A percentile compares a stretch with the other conserved stretches of the same genome.
These are phyloP conservation scores for Papilio aristodemus DNA, from an alignment of 1,140 invertebrate species.

Conservation along the genomic window DNA sequence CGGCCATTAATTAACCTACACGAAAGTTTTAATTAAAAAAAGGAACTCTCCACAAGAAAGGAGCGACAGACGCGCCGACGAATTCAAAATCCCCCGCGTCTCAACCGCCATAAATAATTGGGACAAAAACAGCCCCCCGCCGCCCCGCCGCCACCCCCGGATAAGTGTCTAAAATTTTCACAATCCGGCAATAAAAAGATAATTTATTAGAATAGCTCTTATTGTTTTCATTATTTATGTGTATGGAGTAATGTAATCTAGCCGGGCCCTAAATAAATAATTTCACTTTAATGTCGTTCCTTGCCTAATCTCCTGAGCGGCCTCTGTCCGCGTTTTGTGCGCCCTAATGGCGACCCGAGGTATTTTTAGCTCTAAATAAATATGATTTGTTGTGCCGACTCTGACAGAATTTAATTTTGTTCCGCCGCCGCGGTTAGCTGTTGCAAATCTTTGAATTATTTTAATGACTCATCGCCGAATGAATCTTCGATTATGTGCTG, in stretches of 20 bases:
- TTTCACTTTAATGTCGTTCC: slow-evolving; percentile 78
- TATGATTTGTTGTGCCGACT: slow-evolving; percentile 77
- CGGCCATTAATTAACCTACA: slow-evolving; percentile 74
- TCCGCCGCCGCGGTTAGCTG: slow-evolving; percentile 45
- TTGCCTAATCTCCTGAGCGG: slow-evolving; percentile 77
- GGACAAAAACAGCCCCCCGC: slow-evolving; percentile 64
- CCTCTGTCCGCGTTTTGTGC: slow-evolving; percentile 64
- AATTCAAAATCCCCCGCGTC: slow-evolving; percentile 72
- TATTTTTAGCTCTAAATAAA: slow-evolving; percentile 80
- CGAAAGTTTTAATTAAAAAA: slow-evolving; percentile 78
- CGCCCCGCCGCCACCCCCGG: slow-evolving; percentile 54
- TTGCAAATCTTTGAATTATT: slow-evolving; percentile 73
- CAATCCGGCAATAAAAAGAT: slow-evolving; percentile 81
- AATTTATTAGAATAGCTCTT: slow-evolving; percentile 80
- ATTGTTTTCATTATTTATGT: slow-evolving; percentile 81
- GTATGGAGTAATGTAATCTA: slow-evolving; percentile 80
- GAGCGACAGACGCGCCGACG: slow-evolving; percentile 66
- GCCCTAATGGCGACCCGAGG: slow-evolving; percentile 73
- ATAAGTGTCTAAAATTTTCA: slow-evolving; percentile 81
- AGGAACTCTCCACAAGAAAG: slow-evolving; percentile 69
- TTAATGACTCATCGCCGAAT: slow-evolving; percentile 68
- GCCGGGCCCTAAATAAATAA: slow-evolving; percentile 79
- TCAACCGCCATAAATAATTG: slow-evolving; percentile 78
- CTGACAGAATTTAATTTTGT: slow-evolving; percentile 78
- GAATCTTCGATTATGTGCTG: slow-evolving; percentile 55